Percentiles rank a stretch among this genome's conserved stretches.
Conservation (phyloP, 2,113 vertebrate genomes). For the Eonycteris spelaea region DNA sequence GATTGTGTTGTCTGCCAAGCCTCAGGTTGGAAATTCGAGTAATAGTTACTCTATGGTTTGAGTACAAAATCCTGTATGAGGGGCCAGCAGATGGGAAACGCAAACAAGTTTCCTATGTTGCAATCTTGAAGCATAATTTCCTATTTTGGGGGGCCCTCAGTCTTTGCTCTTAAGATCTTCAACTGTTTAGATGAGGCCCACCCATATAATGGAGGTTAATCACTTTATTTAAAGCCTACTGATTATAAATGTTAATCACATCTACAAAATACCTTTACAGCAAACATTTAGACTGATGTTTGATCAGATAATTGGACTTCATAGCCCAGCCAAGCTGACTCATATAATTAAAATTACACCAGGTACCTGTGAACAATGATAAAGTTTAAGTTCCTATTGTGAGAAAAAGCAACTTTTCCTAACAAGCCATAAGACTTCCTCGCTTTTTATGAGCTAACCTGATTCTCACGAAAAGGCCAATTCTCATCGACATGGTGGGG, state of each 20-base stretch:
- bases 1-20: not conserved
- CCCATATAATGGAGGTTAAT: not conserved
- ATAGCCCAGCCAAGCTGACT: not conserved
- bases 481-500: not conserved
- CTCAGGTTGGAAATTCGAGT: not conserved
- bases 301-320: not conserved
- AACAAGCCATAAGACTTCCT: not conserved
- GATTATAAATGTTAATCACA: not conserved
- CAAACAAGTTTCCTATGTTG: not conserved
- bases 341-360: not conserved
- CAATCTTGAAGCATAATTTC: not conserved
- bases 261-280: not conserved
- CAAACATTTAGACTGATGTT: not conserved
- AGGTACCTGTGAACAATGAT: not conserved
- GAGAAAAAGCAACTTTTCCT: not conserved
- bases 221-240: not conserved
- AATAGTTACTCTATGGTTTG: not conserved
- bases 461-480: not conserved
- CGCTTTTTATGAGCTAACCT: not conserved
- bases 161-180: not conserved
- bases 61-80: not conserved
- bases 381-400: not conserved
- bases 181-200: not conserved
- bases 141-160: not conserved
- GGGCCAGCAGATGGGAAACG: not conserved